Evolutionary conservation across 2,888 invertebrate species (phyloP), one percentile per base, ranked within the genome.

Genomic region (Drosophila borealis): DNA sequence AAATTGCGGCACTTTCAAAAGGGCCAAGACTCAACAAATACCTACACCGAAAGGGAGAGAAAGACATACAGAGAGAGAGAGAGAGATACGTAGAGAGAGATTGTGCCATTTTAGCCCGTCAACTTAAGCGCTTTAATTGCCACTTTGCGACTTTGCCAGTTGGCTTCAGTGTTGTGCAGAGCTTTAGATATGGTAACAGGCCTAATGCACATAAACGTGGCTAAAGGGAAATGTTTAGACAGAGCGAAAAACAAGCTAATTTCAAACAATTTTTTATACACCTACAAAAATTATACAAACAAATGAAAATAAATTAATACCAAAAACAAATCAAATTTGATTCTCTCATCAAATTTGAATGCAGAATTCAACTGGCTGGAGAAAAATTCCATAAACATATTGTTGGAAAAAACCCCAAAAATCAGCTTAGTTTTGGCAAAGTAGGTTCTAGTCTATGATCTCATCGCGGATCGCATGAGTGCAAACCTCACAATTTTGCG

Each of bases 1-100:
- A 83, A 88, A 83, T 87, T 76, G 89, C 87, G 84, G 89, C 81
- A 56, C 53, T 74, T 74, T 86, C 69, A 88, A 83, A 83, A 66
- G 66, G 67, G 61, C 54, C 14, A 17, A 50, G 44, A 21, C 33
- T 13, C 13, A n/a, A 53, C 17, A 37, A 39, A 25, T 51, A 25
- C 37, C 25, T 29, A 29, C 29, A 8, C 29, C 8, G 29, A 29
- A 51, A 25, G 9, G 25, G 57, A 42, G 46, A 9, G 34, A 25
- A 21, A 19, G n/a, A 8, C 37, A 6, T 9, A 33, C 10, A 8
- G 37, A 0, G 11, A 25, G 37, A 10, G 49, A 51, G 49, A 25
- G n/a, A 21, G 34, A 36, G 21, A 45, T 8, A 17, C 29, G 54
- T 21, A 59, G 25, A 42, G 53, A 61, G 68, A 77, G 73, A 76